Evolutionary conservation across 2,797 vertebrate genomes (phyloP), one percentile per base, ranked within the genome.

Genomic region (Furcifer pardalis): DNA sequence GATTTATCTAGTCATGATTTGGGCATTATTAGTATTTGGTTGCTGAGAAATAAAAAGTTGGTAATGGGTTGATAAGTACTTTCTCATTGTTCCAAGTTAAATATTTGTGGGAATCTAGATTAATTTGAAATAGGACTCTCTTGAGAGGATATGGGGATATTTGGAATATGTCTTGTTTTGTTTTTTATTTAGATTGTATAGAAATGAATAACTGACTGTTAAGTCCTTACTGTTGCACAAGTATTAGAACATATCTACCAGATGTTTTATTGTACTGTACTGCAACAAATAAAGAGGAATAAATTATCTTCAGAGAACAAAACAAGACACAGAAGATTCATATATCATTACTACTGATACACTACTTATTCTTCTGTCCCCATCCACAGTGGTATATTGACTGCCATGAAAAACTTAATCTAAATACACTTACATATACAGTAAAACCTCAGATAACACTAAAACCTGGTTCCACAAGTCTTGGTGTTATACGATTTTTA

Each of bases 261-360:
- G 79, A 84, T 52, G 56, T 37, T 80, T 88, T 91, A 89, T 62
- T 76, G 76, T 69, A 77, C 79, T 9, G 49, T 77, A 81, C 62
- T 88, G 76, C 77, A 84, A 71, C n/a, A 88, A 89, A 86, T 79
- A 75, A 86, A 80, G 91, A 79, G 30, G 7, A 60, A 37, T 37
- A 59, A 69, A 32, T 87, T 79, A 90, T 46, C 46, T 59, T 89
- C 40, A 77, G 35, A 86, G 86, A 89, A 69, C 66, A 90, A 90
- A 90, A 85, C 0, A 81, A 40, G 30, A 84, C 82, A 87, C 25
- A 68, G 77, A 90, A 90, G 60, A 86, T 85, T 88, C 35, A 68
- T 87, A 32, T 60, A 82, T 74, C 68, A 68, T 46, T 1, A 84
- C 42, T 1, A 0, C 6, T 84, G 66, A 83, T 77, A 40, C 1